Conservation (phyloP, 2,797 vertebrate genomes). For the Lagorchestes hirsutus region DNA sequence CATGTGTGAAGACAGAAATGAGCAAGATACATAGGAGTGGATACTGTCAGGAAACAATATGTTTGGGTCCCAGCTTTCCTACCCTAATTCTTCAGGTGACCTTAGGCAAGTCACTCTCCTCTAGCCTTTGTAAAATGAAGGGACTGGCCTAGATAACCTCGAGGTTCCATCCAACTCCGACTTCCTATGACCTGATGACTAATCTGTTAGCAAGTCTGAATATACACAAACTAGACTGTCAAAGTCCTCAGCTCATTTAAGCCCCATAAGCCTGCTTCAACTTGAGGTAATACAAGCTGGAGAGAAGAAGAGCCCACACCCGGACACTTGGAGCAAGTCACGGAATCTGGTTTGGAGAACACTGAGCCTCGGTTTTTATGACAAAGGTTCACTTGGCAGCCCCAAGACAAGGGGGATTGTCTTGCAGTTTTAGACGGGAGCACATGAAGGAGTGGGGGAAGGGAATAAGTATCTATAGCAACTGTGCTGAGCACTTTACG, state of each 20-base stretch:
- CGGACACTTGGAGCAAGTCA: constrained; percentile 34
- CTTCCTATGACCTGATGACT: neutral
- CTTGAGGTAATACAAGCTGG: constrained; percentile 10
- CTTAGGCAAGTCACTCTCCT: neutral
- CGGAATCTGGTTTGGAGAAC: constrained; percentile 41
- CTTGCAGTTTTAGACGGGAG: neutral
- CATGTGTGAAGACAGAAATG: neutral
- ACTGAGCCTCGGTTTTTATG: constrained; percentile 26
- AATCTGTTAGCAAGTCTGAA: neutral
- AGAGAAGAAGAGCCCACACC: constrained; percentile 15
- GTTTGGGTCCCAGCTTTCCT: neutral
- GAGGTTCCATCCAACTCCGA: neutral
- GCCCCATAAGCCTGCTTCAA: constrained; percentile 28
- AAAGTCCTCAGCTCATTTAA: constrained; percentile 28
- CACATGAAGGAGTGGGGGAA: neutral
- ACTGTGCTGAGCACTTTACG: neutral
- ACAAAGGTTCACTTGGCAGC: constrained; percentile 16
- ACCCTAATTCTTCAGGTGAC: neutral
- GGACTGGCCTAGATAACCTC: neutral
- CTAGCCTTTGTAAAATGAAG: neutral
- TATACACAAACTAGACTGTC: neutral
- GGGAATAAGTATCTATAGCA: neutral
- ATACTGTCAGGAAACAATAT: neutral
- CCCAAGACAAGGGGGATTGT: neutral
- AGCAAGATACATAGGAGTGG: neutral